Conservation (phyloP, 2,113 vertebrate species). For the Bostrychus sinensis region DNA sequence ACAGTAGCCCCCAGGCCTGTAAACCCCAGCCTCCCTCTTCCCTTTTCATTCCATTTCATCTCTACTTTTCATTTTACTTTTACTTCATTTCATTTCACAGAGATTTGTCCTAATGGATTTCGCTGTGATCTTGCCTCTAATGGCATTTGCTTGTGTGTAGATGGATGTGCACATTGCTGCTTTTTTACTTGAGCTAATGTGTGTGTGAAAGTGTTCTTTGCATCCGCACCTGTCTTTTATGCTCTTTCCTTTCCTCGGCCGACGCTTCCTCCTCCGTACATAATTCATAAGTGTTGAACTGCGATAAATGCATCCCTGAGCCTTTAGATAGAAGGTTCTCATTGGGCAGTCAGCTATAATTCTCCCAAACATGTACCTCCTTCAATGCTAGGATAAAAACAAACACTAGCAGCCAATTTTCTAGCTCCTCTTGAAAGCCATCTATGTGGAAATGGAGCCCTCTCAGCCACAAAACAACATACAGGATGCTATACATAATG, state of each 20-base stretch:
- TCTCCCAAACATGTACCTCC: conserved; percentile 37
- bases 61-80: conserved; percentile 63
- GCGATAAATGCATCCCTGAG: conserved; percentile 59
- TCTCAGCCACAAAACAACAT: conserved; percentile 53
- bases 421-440: conserved; percentile 56
- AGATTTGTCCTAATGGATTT: conserved; percentile 76
- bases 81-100: conserved; percentile 75
- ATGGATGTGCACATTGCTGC: not conserved
- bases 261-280: conserved; percentile 52
- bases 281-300: conserved; percentile 69
- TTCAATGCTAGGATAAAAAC: conserved; percentile 9
- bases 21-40: conserved; percentile 36
- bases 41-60: conserved; percentile 58
- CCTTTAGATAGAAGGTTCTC: conserved; percentile 60
- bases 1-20: conserved; percentile 49
- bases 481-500: conserved; percentile 55
- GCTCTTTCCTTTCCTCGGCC: not conserved
- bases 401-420: conserved; percentile 61
- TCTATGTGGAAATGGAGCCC: conserved; percentile 72
- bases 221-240: conserved; percentile 35
- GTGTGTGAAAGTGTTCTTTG: conserved; percentile 2
- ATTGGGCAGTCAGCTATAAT: conserved; percentile 48
- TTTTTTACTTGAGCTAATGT: not conserved
- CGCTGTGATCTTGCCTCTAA: conserved; percentile 61
- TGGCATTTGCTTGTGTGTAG: conserved; percentile 48